Percentiles rank a stretch among this genome's conserved stretches.
Evolutionary conservation across 2,888 invertebrate genomes (phyloP).

Genomic region (Baronia brevicornis): DNA sequence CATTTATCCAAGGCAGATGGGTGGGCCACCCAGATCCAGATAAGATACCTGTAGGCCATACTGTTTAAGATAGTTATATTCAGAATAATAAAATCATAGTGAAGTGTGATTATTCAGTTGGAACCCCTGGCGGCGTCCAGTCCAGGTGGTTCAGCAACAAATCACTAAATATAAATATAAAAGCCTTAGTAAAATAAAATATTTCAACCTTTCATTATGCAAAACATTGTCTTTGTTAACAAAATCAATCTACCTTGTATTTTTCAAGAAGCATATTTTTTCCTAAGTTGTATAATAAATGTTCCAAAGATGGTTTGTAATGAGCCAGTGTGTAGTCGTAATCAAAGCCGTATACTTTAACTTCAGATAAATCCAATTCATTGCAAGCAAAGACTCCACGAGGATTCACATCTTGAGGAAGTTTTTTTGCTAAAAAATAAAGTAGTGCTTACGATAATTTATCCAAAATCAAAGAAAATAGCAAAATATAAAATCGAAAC

Average conservation of each 20-base stretch:
- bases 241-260: slow-evolving; percentile 80
- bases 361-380: slow-evolving; percentile 92
- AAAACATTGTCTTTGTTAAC: slow-evolving; percentile 6
- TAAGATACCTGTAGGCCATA: too few relatives aligned
- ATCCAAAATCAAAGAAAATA: slow-evolving; percentile 1
- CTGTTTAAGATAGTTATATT: too few relatives aligned
- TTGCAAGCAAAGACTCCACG: slow-evolving; percentile 97
- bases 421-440: slow-evolving; percentile 84
- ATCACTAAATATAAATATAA: slow-evolving; percentile 1
- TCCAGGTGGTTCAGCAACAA: too few relatives aligned
- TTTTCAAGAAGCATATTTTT: slow-evolving; percentile 89
- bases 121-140: too few relatives aligned
- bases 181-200: slow-evolving; percentile 2
- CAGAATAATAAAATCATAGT: too few relatives aligned
- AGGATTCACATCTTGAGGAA: slow-evolving; percentile 90
- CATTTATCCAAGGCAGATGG: too few relatives aligned
- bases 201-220: too few relatives aligned
- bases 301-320: slow-evolving; percentile 92
- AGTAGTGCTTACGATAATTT: too few relatives aligned
- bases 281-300: slow-evolving; percentile 92
- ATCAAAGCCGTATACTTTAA: slow-evolving; percentile 97
- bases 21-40: too few relatives aligned
- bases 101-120: too few relatives aligned
- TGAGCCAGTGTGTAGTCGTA: slow-evolving; percentile 98
- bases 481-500: slow-evolving; percentile 4